Base-by-base conservation (phyloP, 2,888 invertebrate species). In the Arctia plantaginis region DNA sequence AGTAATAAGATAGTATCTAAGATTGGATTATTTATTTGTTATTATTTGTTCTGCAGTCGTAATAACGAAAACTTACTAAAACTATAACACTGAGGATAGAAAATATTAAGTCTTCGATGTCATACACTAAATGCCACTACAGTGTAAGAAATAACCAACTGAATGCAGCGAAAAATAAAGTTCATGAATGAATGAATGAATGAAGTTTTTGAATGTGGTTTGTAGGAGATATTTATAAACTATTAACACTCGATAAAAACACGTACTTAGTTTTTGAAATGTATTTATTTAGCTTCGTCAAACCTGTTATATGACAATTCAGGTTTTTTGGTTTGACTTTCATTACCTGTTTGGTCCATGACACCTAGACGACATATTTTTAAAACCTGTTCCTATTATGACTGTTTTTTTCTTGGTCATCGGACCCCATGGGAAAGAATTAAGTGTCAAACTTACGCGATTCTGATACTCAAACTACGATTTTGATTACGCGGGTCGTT, bases 301-400 rank as follows among this genome's bases (percentile, higher is more conserved):
- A 59, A 59, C 59, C 13, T 59, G 27, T 59, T 59, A 27, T 59
- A 27, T 59, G 59, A 59, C 59, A 59, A 59, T 59, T 59, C n/a
- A 27, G 15, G 27, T 59, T 27, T 59, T 59, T 41, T 27, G 27
- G 27, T 59, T 59, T 59, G 27, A 59, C 15, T 59, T 55, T 20
- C 23, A 15, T 59, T 59, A 59, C 27, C 13, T 13, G 59, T 59
- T 59, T 59, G 13, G 27, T 59, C 27, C 59, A 59, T 59, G 27
- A 59, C 27, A 27, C 27, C 0, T 27, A n/a, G 27, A 59, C 59
- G 27, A 27, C 15, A 59, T 59, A 59, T 59, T 59, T 59, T 59
- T 59, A 59, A 59, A 59, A 59, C 59, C 27, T 13, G 27, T 59
- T 15, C 27, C 1, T 27, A 27, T 4, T 27, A 27, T 27, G 59